Evolutionary conservation across 2,888 invertebrate genomes (phyloP).

Genomic region (Nomada ruficornis): DNA sequence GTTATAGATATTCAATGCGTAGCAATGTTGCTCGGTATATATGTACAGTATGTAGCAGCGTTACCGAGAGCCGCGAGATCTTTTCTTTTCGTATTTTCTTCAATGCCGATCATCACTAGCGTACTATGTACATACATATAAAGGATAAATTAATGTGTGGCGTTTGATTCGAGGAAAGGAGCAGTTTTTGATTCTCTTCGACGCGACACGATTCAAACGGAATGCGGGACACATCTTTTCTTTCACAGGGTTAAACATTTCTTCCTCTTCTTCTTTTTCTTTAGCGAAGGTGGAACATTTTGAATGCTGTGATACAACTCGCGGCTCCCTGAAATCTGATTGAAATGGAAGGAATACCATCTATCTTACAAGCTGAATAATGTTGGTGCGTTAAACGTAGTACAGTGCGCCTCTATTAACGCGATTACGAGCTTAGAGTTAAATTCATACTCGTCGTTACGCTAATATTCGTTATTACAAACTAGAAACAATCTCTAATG

Average conservation of each 20-base stretch:
- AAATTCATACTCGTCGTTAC: constrained; percentile 61
- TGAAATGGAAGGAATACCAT: constrained; percentile 79
- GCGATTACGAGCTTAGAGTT: constrained; percentile 62
- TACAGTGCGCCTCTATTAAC: constrained; percentile 66
- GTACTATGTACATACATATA: constrained; percentile 65
- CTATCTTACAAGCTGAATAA: constrained; percentile 80
- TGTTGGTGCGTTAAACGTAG: constrained; percentile 71
- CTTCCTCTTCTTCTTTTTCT: not conserved
- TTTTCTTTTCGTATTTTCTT: constrained; percentile 20
- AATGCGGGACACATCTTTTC: not conserved
- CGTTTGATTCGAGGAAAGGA: constrained; percentile 1
- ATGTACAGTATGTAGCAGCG: constrained; percentile 81
- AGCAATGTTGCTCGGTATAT: constrained; percentile 79
- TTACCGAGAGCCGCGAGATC: constrained; percentile 77
- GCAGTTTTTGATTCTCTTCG: constrained; percentile 18
- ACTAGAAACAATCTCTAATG: constrained; percentile 83
- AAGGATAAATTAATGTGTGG: constrained; percentile 54
- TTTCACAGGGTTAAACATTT: not conserved
- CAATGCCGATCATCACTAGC: constrained; percentile 14
- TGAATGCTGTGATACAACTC: constrained; percentile 19
- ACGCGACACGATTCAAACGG: not conserved
- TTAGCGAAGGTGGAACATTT: not conserved
- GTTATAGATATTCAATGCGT: constrained; percentile 78
- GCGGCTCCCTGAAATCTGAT: constrained; percentile 58
- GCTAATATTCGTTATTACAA: constrained; percentile 77